Conservation (phyloP, 2,888 invertebrate genomes). For the Sesia bembeciformis region DNA sequence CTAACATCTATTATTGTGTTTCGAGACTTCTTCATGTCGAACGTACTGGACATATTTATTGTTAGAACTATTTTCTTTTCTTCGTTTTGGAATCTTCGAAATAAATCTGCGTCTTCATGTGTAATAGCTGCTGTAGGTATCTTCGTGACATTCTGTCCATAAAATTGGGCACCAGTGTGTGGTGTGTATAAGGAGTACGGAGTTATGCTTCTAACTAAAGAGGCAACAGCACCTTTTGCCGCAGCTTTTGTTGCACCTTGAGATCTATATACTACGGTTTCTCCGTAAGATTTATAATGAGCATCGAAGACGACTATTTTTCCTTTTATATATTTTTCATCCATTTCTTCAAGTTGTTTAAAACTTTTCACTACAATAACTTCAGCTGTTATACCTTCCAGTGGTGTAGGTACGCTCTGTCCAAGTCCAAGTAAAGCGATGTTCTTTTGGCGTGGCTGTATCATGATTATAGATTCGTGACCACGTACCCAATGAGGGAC, state of each 20-base stretch:
- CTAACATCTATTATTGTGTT: constrained; percentile 81
- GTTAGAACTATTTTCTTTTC: constrained; percentile 54
- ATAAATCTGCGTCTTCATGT: constrained; percentile 82
- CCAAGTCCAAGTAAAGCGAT: constrained; percentile 81
- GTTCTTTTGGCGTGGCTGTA: constrained; percentile 74
- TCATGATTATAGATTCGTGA: constrained; percentile 75
- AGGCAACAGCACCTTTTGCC: constrained; percentile 81
- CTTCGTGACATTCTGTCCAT: constrained; percentile 70
- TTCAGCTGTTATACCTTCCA: constrained; percentile 80
- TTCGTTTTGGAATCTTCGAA: constrained; percentile 75
- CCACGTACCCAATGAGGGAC: constrained; percentile 73
- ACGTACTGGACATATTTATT: constrained; percentile 77
- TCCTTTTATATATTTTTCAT: constrained; percentile 63
- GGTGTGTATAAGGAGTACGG: constrained; percentile 83
- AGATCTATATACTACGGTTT: constrained; percentile 77
- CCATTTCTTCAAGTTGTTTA: constrained; percentile 73
- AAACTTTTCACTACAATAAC: constrained; percentile 81
- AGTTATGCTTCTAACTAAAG: constrained; percentile 81
- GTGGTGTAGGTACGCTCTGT: constrained; percentile 78
- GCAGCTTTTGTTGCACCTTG: constrained; percentile 79
- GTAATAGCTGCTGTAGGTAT: constrained; percentile 85
- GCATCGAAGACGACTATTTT: constrained; percentile 87
- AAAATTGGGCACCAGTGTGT: constrained; percentile 82
- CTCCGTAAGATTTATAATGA: constrained; percentile 76
- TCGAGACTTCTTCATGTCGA: constrained; percentile 75